These are phyloP conservation scores for Drosophila bifasciata DNA, from an alignment of 1,140 invertebrate genomes.

Conservation along the genomic window DNA sequence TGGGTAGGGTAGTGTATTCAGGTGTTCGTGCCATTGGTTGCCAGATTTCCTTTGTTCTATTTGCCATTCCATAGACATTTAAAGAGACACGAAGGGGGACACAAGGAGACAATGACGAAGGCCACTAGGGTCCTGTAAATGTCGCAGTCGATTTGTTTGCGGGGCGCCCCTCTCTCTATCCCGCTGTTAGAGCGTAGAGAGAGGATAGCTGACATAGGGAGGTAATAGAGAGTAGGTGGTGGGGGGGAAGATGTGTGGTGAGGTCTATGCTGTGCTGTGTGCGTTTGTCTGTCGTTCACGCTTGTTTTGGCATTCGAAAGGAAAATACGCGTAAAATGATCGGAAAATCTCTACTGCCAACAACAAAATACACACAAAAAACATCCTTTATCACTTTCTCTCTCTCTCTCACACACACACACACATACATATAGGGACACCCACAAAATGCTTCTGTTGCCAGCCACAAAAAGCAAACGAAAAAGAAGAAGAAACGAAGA, in stretches of 20 bases:
- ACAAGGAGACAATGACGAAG: neutral
- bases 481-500: slow-evolving; percentile 13
- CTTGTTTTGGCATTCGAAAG: slow-evolving; percentile 47
- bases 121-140: slow-evolving; percentile 45
- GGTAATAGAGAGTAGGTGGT: no score
- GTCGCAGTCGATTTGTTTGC: slow-evolving; percentile 38
- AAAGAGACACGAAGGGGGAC: neutral
- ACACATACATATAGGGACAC: slow-evolving; percentile 5
- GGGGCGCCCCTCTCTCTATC: no score
- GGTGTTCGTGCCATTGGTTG: no score
- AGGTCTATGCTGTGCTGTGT: slow-evolving; percentile 11
- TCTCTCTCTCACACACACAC: slow-evolving; percentile 1
- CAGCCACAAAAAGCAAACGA: slow-evolving; percentile 18
- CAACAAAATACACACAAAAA: slow-evolving; percentile 43
- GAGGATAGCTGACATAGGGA: no score
- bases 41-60: neutral
- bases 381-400: neutral
- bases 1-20: no score
- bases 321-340: slow-evolving; percentile 59
- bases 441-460: slow-evolving; percentile 32
- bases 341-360: slow-evolving; percentile 51
- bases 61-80: slow-evolving; percentile 2
- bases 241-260: neutral
- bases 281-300: slow-evolving; percentile 20
- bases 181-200: no score